Evolutionary conservation across 2,113 vertebrate genomes (phyloP).

Genomic region (Rhinopomastus cyanomelas): DNA sequence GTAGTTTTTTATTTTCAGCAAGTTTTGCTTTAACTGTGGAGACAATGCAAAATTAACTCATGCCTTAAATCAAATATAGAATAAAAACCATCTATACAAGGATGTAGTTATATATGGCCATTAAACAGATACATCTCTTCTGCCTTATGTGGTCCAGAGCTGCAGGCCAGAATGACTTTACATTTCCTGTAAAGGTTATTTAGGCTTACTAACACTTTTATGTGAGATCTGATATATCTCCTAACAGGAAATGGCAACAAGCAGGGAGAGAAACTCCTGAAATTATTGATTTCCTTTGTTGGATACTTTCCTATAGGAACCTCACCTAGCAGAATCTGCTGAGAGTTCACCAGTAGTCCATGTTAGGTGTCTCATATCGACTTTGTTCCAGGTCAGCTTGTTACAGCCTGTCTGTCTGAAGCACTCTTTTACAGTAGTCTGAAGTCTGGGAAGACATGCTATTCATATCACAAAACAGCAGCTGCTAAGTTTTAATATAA

Average conservation of each 20-base stretch:
- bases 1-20: constrained; percentile 48
- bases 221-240: not conserved
- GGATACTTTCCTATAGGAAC: not conserved
- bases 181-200: constrained; percentile 40
- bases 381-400: not conserved
- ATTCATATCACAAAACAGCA: not conserved
- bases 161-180: constrained; percentile 28
- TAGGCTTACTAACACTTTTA: constrained; percentile 33
- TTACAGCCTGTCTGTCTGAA: not conserved
- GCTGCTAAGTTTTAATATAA: not conserved
- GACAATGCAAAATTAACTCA: constrained; percentile 24
- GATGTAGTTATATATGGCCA: not conserved
- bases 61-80: not conserved
- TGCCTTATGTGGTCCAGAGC: constrained; percentile 2
- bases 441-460: not conserved
- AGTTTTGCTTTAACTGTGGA: constrained; percentile 20
- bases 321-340: not conserved
- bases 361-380: not conserved
- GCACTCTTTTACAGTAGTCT: not conserved
- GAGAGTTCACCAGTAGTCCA: not conserved
- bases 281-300: constrained; percentile 44
- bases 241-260: constrained; percentile 31
- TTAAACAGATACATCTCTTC: constrained; percentile 9
- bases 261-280: not conserved
- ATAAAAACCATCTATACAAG: not conserved